A percentile compares a stretch with the other conserved stretches of the same genome.
These are phyloP conservation scores for Carassius gibelio DNA, from an alignment of 2,113 vertebrate genomes.

Conservation along the genomic window DNA sequence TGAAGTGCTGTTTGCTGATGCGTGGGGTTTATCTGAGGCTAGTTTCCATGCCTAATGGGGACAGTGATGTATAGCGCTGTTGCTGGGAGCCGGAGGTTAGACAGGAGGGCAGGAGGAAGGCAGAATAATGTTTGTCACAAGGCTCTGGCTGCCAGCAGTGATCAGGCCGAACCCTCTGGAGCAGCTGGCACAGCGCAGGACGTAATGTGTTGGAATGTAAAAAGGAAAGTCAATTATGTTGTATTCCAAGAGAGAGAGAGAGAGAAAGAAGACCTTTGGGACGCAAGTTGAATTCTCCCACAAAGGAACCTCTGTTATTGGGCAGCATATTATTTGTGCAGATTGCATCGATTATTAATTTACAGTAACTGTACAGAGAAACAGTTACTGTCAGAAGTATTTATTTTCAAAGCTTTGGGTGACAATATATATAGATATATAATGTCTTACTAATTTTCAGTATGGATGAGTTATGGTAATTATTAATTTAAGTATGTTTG, in stretches of 20 bases:
- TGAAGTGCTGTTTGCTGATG: constrained; percentile 46
- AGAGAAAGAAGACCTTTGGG: background rate
- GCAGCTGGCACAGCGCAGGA: constrained; percentile 3
- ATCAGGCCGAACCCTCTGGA: constrained; percentile 34
- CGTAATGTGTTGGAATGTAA: background rate
- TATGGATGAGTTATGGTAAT: background rate
- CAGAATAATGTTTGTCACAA: constrained; percentile 39
- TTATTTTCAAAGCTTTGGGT: background rate
- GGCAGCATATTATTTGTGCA: constrained; percentile 4
- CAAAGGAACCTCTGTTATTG: background rate
- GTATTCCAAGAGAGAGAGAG: background rate
- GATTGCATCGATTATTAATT: constrained; percentile 21
- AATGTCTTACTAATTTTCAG: background rate
- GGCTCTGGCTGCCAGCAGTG: background rate
- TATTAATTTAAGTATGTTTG: too few relatives aligned
- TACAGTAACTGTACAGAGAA: background rate
- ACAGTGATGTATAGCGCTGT: constrained; percentile 51
- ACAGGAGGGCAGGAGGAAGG: constrained; percentile 10
- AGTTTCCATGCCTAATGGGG: constrained; percentile 46
- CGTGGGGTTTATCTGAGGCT: constrained; percentile 29
- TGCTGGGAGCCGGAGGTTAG: constrained; percentile 4
- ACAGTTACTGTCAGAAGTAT: background rate
- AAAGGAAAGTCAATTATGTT: constrained; percentile 5
- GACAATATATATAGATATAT: too few relatives aligned
- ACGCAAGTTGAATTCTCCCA: background rate